Evolutionary conservation across 2,888 invertebrate genomes (phyloP), one percentile per base, ranked within the genome.

Genomic region (Sphaerophoria rueppellii): DNA sequence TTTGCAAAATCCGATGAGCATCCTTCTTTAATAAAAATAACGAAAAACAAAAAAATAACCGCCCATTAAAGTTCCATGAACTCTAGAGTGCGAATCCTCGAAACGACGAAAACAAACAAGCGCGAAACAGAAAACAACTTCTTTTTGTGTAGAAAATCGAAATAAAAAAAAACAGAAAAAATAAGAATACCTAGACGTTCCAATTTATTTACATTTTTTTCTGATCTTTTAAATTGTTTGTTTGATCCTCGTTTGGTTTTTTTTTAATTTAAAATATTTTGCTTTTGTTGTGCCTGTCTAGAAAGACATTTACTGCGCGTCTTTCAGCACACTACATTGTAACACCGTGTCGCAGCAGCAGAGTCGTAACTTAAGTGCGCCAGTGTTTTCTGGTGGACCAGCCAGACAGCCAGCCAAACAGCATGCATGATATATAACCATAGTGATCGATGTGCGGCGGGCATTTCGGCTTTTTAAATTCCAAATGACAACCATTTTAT

Each of bases 401-500:
- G 50, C 55, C 7, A 34, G 43, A 4, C 12, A 6, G 35, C 35
- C n/a, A 12, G 67, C 73, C 73, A 40, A 40, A 9, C 12, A 24
- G 35, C 35, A n/a, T 7, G 67, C 55, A 70, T 48, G 69, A 69
- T 61, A 52, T 60, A 40, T 24, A 60, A 60, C 61, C 67, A 77
- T 55, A 58, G 77, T 77, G 82, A 82, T 77, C 77, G 72, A 82
- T 77, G 82, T 77, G 67, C 67, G 77, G 67, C 61, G 82, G 61
- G 80, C 80, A 80, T 80, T 80, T 80, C 61, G 74, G 74, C 65
- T 80, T 80, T 80, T 70, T 60, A 63, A 74, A 74, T 74, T 80
- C 63, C 74, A 70, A 80, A 80, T 80, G 80, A 80, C 74, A 80
- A 80, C 50, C 69, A 80, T 80, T 80, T 80, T 74, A 80, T 80